Base-by-base conservation (phyloP, 1,140 invertebrate genomes). In the Caligus rogercresseyi region DNA sequence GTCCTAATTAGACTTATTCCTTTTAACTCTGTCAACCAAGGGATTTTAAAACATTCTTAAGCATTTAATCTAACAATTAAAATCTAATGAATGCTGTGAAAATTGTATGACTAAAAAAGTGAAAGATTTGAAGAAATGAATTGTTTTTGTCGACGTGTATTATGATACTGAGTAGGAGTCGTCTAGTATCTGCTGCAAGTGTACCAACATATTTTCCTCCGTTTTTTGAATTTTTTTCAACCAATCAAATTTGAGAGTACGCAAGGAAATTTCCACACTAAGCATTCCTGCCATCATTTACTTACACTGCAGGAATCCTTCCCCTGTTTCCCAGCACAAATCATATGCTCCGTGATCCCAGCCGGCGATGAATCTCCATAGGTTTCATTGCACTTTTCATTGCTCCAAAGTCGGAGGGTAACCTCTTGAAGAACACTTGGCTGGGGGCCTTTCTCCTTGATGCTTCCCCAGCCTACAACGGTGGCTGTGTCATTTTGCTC, bases 281-380 rank as follows among this genome's bases (percentile, higher is more conserved):
- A 4, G 21, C 1, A 20, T 2, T 53, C 52, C 2, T 16, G 52
- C 2, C 2, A 53, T 20, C 52, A 2, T 14, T 51, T 51, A 78
- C 83, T 80, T 79, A 89, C 87, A 74, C 85, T 88, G 70, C 88
- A 90, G 14, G 87, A 89, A 73, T 94, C 90, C 74, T 81, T 84
- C 55, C 80, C 79, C 13, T 81, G 81, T 73, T 80, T 78, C 1
- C 87, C 87, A 25, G 87, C 87, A 71, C 88, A 92, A 0, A 92
- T 72, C 78, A 90, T 88, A 68, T 85, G 83, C 1, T 87, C 83
- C 1, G 87, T 83, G 31, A 91, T 90, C 7, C 87, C 87, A 16
- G 86, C 87, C 0, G 87, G 87, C 15, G 87, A 87, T 2, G 85
- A 84, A 15, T 75, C 72, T n/a, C 87, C 87, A 69, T 90, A 91